Conservation (phyloP, 2,888 invertebrate species). For the Nyleta sp. region DNA sequence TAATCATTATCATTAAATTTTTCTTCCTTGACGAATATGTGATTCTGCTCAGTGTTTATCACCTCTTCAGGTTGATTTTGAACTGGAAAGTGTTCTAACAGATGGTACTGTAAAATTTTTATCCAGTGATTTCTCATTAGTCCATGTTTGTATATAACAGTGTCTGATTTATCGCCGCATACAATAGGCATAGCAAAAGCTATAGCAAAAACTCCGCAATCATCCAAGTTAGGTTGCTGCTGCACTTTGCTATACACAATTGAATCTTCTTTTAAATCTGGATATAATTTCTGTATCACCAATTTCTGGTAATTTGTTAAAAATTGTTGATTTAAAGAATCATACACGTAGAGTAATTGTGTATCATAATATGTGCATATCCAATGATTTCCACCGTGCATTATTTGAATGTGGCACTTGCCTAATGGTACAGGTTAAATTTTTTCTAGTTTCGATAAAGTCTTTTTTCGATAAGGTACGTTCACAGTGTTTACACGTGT, state of each 20-base stretch:
- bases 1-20: too few species aligned
- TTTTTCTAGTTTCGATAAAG: constrained; percentile 2
- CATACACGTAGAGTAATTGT: constrained; percentile 6
- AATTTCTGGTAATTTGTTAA: constrained; percentile 19
- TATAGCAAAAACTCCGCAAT: constrained; percentile 37
- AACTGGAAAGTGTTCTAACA: constrained; percentile 26
- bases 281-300: constrained; percentile 10
- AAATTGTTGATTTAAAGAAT: constrained; percentile 12
- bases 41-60: too few species aligned
- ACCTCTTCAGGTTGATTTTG: too few species aligned
- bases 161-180: constrained; percentile 3
- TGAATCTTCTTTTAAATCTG: constrained; percentile 3
- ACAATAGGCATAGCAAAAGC: constrained; percentile 27
- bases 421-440: constrained; percentile 12
- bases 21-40: too few species aligned
- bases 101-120: constrained; percentile 22
- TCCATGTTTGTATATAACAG: constrained; percentile 1
- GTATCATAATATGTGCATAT: constrained; percentile 25
- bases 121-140: constrained; percentile 14
- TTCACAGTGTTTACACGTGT: too few species aligned
- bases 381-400: constrained; percentile 28
- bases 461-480: too few species aligned
- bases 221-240: constrained; percentile 15
- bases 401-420: constrained; percentile 18
- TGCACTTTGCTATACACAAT: constrained; percentile 21